Conservation (phyloP, 2,888 invertebrate genomes). For the Incurvaria masculella region DNA sequence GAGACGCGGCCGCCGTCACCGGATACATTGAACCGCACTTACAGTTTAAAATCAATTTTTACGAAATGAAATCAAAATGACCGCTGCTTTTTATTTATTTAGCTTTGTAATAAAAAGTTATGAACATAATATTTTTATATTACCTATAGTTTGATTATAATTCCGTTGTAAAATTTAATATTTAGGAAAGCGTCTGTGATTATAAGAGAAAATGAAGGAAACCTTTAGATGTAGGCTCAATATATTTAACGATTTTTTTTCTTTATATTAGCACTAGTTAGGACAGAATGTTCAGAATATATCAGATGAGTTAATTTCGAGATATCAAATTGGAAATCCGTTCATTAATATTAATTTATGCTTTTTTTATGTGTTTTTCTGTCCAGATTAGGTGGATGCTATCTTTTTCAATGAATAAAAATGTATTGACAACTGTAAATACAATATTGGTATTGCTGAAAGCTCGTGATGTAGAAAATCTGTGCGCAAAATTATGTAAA, state of each 20-base stretch:
- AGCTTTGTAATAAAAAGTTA: conserved; percentile 41
- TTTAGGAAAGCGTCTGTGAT: conserved; percentile 58
- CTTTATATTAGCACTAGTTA: conserved; percentile 24
- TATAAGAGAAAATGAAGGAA: conserved; percentile 50
- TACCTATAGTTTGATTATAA: conserved; percentile 17
- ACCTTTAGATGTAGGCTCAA: conserved; percentile 39
- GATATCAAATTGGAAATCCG: conserved; percentile 24
- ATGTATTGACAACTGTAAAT: too few relatives aligned
- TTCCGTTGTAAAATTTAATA: conserved; percentile 32
- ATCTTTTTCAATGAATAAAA: conserved; percentile 32
- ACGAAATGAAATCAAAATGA: neutral
- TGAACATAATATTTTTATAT: conserved; percentile 15
- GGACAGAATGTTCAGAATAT: conserved; percentile 19
- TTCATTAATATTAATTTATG: conserved; percentile 18
- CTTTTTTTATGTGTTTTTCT: conserved; percentile 24
- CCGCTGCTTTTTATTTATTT: conserved; percentile 28
- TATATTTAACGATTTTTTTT: conserved; percentile 37
- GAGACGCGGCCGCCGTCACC: conserved; percentile 1
- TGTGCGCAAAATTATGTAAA: too few relatives aligned
- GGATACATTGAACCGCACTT: conserved; percentile 8
- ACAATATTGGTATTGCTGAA: too few relatives aligned
- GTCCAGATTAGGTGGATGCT: conserved; percentile 25
- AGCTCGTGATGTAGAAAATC: too few relatives aligned
- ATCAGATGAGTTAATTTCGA: conserved; percentile 27
- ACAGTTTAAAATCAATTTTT: conserved; percentile 6